Base-by-base conservation (phyloP, 2,797 vertebrate species). In the Premnoplex brunnescens region DNA sequence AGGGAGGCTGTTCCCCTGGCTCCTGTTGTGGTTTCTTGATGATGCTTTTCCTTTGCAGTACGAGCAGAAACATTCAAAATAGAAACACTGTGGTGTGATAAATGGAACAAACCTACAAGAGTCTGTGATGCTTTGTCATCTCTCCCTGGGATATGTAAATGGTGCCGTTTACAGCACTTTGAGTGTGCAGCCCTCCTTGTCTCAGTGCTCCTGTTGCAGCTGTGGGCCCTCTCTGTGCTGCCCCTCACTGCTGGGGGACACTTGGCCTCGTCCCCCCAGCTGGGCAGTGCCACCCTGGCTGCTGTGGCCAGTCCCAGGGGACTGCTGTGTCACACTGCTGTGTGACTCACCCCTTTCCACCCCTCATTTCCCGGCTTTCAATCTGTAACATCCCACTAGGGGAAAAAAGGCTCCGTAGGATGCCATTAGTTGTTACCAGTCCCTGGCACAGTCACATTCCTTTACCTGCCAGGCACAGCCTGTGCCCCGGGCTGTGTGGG, bases 61-160 rank as follows among this genome's bases (percentile, higher is more conserved):
- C 44, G 88, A 93, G 80, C 93, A 94, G 86, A 95, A 95, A 39
- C 66, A 82, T 86, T 95, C 74, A 87, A 94, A 93, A 96, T 92
- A 96, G 95, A 92, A 93, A 93, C 87, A 84, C 30, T 78, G 80
- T 93, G 76, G 75, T 89, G 69, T 79, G 77, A 66, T 93, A 86
- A 93, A 81, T 75, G 85, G 82, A 95, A 49, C 55, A 88, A 94
- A 89, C 59, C 49, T 88, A 66, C 73, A 75, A 64, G 71, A 86
- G 81, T 85, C 68, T 17, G 41, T n/a, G 59, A 63, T 76, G 88
- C 88, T 92, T 51, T 88, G 85, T 88, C 79, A 89, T 89, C 69
- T 72, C 56, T 94, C 52, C 27, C 80, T 59, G 77, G 59, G 71
- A 46, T 60, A 32, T 66, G 75, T 68, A 84, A 88, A 76, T 69